Conservation (phyloP, 2,113 vertebrate species). For the Phrynosoma blainvillii region DNA sequence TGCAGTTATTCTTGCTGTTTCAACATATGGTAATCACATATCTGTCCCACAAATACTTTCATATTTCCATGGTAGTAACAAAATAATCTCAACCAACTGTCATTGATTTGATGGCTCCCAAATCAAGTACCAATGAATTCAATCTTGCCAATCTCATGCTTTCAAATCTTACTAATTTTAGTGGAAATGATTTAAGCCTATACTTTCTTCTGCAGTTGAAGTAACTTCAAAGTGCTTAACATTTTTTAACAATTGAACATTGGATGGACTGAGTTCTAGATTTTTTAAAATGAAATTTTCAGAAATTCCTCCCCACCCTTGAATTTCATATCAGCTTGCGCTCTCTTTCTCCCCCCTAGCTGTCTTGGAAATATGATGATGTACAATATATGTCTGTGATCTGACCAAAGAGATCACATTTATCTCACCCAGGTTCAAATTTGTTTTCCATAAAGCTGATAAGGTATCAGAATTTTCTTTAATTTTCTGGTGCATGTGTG, state of each 20-base stretch:
- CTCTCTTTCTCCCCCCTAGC: too few relatives aligned
- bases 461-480: too few relatives aligned
- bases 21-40: slow-evolving; percentile 24
- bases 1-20: slow-evolving; percentile 32
- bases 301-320: too few relatives aligned
- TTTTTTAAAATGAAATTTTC: neutral
- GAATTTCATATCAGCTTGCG: too few relatives aligned
- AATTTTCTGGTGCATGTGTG: too few relatives aligned
- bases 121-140: neutral
- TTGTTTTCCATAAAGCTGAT: too few relatives aligned
- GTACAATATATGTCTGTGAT: too few relatives aligned
- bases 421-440: too few relatives aligned
- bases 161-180: neutral
- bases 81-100: neutral
- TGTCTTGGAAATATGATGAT: too few relatives aligned
- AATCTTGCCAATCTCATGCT: neutral
- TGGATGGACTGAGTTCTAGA: neutral
- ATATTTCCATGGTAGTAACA: neutral
- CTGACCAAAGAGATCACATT: too few relatives aligned
- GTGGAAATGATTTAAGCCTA: neutral
- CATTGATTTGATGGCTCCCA: neutral
- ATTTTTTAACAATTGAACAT: too few relatives aligned
- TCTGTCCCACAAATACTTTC: neutral
- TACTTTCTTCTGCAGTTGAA: neutral
- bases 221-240: neutral